These are phyloP conservation scores for Hypothenemus hampei DNA, from an alignment of 1,140 invertebrate species.

Conservation along the genomic window DNA sequence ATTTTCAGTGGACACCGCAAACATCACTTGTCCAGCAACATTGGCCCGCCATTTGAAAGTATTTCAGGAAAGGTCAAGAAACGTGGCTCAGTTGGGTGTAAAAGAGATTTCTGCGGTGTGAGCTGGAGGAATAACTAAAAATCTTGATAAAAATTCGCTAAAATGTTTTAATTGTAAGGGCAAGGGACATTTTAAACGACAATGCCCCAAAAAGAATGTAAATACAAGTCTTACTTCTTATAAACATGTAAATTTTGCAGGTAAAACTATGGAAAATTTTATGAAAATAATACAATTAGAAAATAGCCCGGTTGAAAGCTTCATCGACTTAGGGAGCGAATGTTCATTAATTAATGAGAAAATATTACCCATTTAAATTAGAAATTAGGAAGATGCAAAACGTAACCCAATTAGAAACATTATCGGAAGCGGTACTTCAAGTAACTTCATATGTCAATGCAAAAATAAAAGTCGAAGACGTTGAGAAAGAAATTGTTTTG, in stretches of 20 bases:
- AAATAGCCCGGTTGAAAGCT: neutral
- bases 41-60: constrained; percentile 22
- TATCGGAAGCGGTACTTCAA: neutral
- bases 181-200: constrained; percentile 1
- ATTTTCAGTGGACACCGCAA: constrained; percentile 25
- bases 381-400: too few relatives aligned
- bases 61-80: constrained; percentile 17
- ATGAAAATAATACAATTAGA: neutral
- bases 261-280: neutral
- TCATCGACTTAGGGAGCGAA: constrained; percentile 24
- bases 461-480: neutral
- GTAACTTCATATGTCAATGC: neutral
- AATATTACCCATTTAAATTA: too few relatives aligned
- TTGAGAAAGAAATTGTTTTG: neutral
- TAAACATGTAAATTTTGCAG: too few relatives aligned
- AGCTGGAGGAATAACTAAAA: too few relatives aligned
- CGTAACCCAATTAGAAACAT: too few relatives aligned
- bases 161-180: neutral
- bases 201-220: neutral
- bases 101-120: neutral
- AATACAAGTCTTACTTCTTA: too few relatives aligned
- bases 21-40: constrained; percentile 10
- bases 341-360: constrained; percentile 2
- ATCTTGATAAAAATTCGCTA: neutral
- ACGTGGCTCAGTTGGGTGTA: neutral